Percentiles rank a stretch among this genome's conserved stretches.
These are phyloP conservation scores for Perccottus glenii DNA, from an alignment of 2,113 vertebrate genomes.

Conservation along the genomic window DNA sequence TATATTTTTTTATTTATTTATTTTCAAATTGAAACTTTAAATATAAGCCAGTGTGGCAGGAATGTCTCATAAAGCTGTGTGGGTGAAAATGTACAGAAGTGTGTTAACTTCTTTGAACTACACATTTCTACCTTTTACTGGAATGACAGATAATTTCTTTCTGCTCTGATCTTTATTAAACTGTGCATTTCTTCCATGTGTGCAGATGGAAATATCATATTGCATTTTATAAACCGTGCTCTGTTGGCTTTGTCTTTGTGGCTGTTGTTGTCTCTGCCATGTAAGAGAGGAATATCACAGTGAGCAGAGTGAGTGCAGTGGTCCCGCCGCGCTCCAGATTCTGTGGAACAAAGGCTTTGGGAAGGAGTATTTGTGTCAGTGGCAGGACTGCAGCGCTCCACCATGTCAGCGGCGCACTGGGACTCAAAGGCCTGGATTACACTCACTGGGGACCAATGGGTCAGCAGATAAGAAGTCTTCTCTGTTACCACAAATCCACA, in stretches of 20 bases:
- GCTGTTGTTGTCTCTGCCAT: conserved; percentile 17
- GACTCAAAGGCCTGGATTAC: conserved; percentile 71
- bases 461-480: conserved; percentile 81
- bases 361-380: conserved; percentile 63
- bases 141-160: too few relatives aligned
- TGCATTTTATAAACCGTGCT: too few relatives aligned
- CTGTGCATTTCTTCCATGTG: too few relatives aligned
- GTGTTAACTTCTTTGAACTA: too few relatives aligned
- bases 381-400: conserved; percentile 43
- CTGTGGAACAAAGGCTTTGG: conserved; percentile 59
- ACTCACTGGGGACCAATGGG: conserved; percentile 68
- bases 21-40: too few relatives aligned
- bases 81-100: neutral
- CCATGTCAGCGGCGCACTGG: conserved; percentile 65
- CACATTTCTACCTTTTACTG: too few relatives aligned
- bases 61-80: conserved; percentile 28
- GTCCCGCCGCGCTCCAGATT: conserved; percentile 18
- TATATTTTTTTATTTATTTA: too few relatives aligned
- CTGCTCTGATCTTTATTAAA: too few relatives aligned
- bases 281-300: conserved; percentile 17
- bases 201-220: too few relatives aligned
- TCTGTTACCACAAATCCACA: conserved; percentile 82
- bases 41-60: neutral
- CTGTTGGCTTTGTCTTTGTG: neutral
- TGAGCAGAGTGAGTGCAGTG: conserved; percentile 26